Base-by-base conservation (phyloP, 2,888 invertebrate genomes). In the Netelia inedita region DNA sequence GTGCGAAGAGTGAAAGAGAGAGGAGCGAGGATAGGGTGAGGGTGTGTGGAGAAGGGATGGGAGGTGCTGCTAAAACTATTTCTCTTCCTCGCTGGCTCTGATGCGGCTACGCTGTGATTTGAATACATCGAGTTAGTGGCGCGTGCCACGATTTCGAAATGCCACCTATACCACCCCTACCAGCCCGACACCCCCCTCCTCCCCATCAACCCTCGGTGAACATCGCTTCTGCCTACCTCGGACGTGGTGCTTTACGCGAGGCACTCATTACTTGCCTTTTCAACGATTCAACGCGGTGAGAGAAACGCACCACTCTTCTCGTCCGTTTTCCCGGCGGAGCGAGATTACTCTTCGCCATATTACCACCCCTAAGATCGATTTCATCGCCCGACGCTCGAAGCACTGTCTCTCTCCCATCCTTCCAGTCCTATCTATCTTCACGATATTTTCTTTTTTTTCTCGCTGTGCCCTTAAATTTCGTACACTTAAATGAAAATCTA, bases 71-170 rank as follows among this genome's bases (percentile, higher is more conserved):
- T 88, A 89, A 91, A 92, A 92, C 92, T 92, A 92, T 93, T 92
- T 91, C 92, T 91, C 92, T 92, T 90, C 90, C 90, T 89, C 88
- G 81, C 86, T 66, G 68, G 87, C 85, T 63, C 85, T 75, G 82
- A 81, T 82, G 82, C 86, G 88, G 91, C 85, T 79, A 87, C 86
- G 87, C 88, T 92, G 92, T 93, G 93, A 93, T 93, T 93, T 93
- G 93, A 93, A 93, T 93, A 92, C 92, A 92, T 91, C 91, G 92
- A 92, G 93, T 93, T 93, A 93, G 92, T 88, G 89, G 91, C 91
- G 89, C 93, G 93, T 93, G 93, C 89, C 89, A 82, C 81, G 93
- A 92, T 91, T 93, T 79, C 88, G 82, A 81, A 86, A 91, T 89
- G 63, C 59, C 79, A 73, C 46, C 86, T 76, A 63, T 57, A 72